Percentiles rank a stretch among this genome's conserved stretches.
phyloP scores from a whole-genome alignment of 2,797 vertebrate species.

The Eulemur albifrons region DNA sequence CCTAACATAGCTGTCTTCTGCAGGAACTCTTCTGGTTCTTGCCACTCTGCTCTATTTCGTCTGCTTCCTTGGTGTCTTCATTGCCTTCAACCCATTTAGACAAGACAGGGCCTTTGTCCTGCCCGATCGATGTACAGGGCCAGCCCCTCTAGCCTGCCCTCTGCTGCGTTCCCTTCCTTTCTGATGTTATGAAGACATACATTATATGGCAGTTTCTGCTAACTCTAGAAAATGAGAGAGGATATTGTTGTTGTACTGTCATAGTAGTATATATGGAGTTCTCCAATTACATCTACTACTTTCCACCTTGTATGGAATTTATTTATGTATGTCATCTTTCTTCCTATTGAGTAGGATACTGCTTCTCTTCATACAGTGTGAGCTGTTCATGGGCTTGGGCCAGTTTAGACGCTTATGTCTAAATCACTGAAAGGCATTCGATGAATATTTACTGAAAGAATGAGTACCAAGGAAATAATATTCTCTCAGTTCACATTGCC shows the following conservation, averaged over 20 bases:
- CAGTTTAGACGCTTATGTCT: not conserved
- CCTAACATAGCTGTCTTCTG: not conserved
- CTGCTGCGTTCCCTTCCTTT: not conserved
- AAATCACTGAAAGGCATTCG: not conserved
- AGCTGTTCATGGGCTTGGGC: not conserved
- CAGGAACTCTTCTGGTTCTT: not conserved
- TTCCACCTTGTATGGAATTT: not conserved
- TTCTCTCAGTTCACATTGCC: not conserved
- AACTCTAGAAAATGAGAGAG: not conserved
- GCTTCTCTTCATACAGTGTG: not conserved
- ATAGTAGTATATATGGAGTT: not conserved
- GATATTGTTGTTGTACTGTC: not conserved
- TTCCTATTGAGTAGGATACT: not conserved
- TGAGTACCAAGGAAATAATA: not conserved
- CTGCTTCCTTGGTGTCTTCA: not conserved
- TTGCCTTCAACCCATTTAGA: not conserved
- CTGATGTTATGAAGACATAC: not conserved
- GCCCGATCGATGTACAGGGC: rapidly evolving
- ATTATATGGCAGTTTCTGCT: not conserved
- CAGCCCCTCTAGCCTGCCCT: not conserved
- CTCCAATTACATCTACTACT: not conserved
- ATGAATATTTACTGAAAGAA: not conserved
- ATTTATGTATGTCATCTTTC: not conserved
- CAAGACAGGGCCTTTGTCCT: not conserved
- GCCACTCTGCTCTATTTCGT: not conserved